phyloP scores from a whole-genome alignment of 1,140 invertebrate genomes.

The Rhagoletis pomonella region DNA sequence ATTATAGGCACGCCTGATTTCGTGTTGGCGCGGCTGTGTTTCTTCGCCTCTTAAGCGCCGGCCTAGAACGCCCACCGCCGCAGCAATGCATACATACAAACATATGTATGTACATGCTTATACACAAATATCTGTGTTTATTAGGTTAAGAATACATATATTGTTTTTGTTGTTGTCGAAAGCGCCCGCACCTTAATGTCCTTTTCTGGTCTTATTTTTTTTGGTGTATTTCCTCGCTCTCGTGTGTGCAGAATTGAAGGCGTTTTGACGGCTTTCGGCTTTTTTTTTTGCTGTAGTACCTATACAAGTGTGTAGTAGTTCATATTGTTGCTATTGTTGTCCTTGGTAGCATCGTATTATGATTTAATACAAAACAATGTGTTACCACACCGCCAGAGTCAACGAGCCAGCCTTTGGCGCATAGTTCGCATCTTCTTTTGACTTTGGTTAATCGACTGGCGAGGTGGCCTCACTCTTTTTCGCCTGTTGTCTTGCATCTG shows the following conservation, averaged over 20 bases:
- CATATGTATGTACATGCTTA: background rate
- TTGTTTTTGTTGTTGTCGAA: background rate
- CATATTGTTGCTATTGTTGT: background rate
- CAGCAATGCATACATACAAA: background rate
- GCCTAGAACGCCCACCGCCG: constrained; percentile 22
- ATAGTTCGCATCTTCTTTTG: background rate
- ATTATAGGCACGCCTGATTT: constrained; percentile 49
- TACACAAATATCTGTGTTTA: background rate
- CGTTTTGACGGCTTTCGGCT: background rate
- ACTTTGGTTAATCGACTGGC: background rate
- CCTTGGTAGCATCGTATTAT: constrained; percentile 4
- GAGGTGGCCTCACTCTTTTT: background rate
- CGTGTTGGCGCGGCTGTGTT: background rate
- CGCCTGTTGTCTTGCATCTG: background rate
- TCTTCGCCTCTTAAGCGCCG: constrained; percentile 32
- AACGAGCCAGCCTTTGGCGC: background rate
- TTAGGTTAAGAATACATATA: background rate
- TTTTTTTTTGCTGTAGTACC: background rate
- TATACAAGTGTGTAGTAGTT: background rate
- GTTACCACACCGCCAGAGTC: background rate
- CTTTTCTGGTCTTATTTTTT: background rate
- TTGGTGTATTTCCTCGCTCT: background rate
- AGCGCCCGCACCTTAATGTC: constrained; percentile 11
- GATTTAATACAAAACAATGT: background rate
- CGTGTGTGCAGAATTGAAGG: constrained; percentile 2